Evolutionary conservation across 2,888 invertebrate species (phyloP).

Genomic region (Heliconius aoede): DNA sequence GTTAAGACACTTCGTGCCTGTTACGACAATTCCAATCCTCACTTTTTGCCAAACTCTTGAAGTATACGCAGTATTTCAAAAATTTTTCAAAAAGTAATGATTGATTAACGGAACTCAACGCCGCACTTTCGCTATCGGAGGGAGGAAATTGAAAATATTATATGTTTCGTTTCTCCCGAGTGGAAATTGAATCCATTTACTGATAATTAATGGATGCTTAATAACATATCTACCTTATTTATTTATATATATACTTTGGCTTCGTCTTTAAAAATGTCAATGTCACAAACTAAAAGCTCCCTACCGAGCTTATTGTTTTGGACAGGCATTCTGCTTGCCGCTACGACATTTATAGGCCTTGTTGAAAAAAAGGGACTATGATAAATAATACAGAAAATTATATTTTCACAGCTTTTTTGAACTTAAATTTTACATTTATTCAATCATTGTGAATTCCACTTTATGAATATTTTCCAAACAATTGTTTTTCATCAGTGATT

Average conservation of each 20-base stretch:
- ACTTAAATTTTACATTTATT: slow-evolving; percentile 7
- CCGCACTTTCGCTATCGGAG: too few species aligned
- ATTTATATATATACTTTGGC: background rate
- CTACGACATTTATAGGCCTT: slow-evolving; percentile 43
- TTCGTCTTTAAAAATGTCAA: slow-evolving; percentile 18
- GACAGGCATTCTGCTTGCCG: slow-evolving; percentile 29
- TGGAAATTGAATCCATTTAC: too few species aligned
- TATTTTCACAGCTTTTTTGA: slow-evolving; percentile 15
- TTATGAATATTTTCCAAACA: slow-evolving; percentile 17
- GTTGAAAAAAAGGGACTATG: slow-evolving; percentile 35
- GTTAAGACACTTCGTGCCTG: background rate
- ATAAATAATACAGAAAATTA: slow-evolving; percentile 28
- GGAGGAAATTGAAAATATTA: too few species aligned
- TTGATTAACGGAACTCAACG: too few species aligned
- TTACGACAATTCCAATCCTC: background rate
- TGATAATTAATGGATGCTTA: too few species aligned
- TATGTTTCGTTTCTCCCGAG: too few species aligned
- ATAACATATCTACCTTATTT: too few species aligned
- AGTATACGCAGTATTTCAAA: too few species aligned
- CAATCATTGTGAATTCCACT: slow-evolving; percentile 1
- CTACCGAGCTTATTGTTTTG: slow-evolving; percentile 39
- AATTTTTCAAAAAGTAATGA: too few species aligned
- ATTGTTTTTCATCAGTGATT: slow-evolving; percentile 3
- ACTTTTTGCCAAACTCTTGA: too few species aligned
- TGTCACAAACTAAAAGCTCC: slow-evolving; percentile 28